Base-by-base conservation (phyloP, 2,113 vertebrate genomes). In the Motacilla alba region DNA sequence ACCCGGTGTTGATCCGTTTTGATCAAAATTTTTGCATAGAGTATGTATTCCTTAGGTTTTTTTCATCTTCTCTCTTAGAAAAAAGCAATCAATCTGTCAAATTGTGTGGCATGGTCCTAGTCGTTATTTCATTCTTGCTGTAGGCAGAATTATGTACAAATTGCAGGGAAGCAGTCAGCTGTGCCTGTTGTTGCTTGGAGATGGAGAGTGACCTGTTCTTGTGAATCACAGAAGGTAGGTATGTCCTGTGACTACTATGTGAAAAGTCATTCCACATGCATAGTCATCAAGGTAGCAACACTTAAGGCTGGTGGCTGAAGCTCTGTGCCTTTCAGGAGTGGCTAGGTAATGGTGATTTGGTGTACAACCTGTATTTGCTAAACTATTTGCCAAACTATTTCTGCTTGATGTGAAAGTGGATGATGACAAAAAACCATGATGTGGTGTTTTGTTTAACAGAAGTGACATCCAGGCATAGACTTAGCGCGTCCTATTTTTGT, bases 401-500 rank as follows among this genome's bases (percentile, higher is more conserved):
- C 52, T 96, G 59, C 46, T 52, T n/a, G 19, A 21, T 84, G 41
- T 75, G 83, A 44, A 88, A 83, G 58, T 55, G 55, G 50, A 64
- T 85, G 59, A 50, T 84, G 67, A 77, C 39, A 70, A 85, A 92
- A 82, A 6, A 0, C 12, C 14, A 21, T 47, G 44, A 44, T 0
- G 4, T 31, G 46, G 55, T 85, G 44, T 75, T 92, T 89, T 62
- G 37, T 69, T 90, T 73, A 76, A 69, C 11, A 85, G 53, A 94
- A 87, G 66, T n/a, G 63, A 44, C 87, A 80, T 85, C 27, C 16
- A 73, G 59, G 49, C 47, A 22, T 83, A 88, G 63, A 52, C 50
- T 83, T 86, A 86, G 52, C 75, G 27, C 31, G 9, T 59, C 68
- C 75, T 95, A 30, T 94, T 83, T 90, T 94, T 95, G 53, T 77